These are phyloP conservation scores for Penaeus indicus DNA, from an alignment of 1,140 invertebrate species.

Conservation along the genomic window DNA sequence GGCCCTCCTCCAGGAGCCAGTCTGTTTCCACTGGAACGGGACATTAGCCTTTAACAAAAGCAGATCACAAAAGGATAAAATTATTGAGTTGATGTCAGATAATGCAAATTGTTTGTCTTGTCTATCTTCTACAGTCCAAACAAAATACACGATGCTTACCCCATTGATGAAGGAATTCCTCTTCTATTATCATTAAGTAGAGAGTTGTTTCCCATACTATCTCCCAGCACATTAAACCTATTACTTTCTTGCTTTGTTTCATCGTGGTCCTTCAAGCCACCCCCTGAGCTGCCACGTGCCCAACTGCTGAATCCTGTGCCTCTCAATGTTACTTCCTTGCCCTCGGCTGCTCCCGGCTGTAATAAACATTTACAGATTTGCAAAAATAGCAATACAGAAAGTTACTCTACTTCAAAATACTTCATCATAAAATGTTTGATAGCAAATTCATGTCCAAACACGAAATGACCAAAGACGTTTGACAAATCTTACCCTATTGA, in stretches of 20 bases:
- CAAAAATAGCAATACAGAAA: not conserved
- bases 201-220: slow-evolving; percentile 27
- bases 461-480: not conserved
- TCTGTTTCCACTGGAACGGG: slow-evolving; percentile 19
- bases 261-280: slow-evolving; percentile 58
- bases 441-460: not conserved
- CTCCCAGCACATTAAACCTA: slow-evolving; percentile 48
- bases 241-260: slow-evolving; percentile 53
- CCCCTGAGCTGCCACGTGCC: slow-evolving; percentile 61
- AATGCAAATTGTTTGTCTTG: not conserved
- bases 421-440: not conserved
- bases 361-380: not conserved
- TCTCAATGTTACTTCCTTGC: slow-evolving; percentile 41
- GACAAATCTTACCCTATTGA: slow-evolving; percentile 47
- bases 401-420: not conserved
- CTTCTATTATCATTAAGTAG: slow-evolving; percentile 47
- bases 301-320: slow-evolving; percentile 49
- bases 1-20: slow-evolving; percentile 54
- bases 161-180: slow-evolving; percentile 34
- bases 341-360: slow-evolving; percentile 47
- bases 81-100: not conserved
- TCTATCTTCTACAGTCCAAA: not conserved
- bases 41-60: not conserved
- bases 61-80: no score
- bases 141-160: not conserved